These are phyloP conservation scores for Cenopis cana DNA, from an alignment of 2,888 invertebrate genomes.

Conservation along the genomic window DNA sequence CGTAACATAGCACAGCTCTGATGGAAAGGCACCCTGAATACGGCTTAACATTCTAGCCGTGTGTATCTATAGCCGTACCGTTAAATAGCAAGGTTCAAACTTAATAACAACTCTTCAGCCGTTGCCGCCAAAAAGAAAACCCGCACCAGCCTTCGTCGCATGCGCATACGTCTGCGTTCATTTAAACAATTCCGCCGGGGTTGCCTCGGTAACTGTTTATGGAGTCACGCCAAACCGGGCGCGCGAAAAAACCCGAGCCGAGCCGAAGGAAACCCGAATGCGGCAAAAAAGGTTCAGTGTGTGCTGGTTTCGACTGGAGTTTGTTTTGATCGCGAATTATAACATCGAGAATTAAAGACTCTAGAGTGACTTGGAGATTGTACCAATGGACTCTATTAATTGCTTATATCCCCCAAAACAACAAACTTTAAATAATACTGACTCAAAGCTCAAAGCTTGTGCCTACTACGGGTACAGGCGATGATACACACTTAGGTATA, in stretches of 20 bases:
- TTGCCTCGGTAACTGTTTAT: slow-evolving; percentile 83
- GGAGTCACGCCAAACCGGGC: slow-evolving; percentile 80
- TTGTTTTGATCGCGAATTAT: slow-evolving; percentile 25
- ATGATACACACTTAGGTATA: too few relatives aligned
- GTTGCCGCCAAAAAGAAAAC: neutral
- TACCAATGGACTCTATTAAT: neutral
- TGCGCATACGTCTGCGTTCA: slow-evolving; percentile 62
- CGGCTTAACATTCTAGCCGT: too few relatives aligned
- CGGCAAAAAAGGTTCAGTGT: slow-evolving; percentile 61
- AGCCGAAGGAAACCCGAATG: slow-evolving; percentile 76
- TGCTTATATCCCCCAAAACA: too few relatives aligned
- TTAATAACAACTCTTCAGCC: too few relatives aligned
- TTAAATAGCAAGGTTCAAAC: too few relatives aligned
- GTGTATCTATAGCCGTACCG: too few relatives aligned
- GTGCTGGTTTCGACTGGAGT: slow-evolving; percentile 28
- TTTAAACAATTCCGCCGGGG: slow-evolving; percentile 81
- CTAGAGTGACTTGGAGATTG: neutral
- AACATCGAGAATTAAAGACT: neutral
- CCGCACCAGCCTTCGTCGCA: slow-evolving; percentile 51
- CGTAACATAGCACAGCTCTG: too few relatives aligned
- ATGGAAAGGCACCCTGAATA: too few relatives aligned
- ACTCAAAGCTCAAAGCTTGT: too few relatives aligned
- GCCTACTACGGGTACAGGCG: too few relatives aligned
- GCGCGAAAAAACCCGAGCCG: slow-evolving; percentile 75
- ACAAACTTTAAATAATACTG: too few relatives aligned